A percentile compares a stretch with the other conserved stretches of the same genome.
Evolutionary conservation across 2,888 invertebrate genomes (phyloP).

Genomic region (Pseudococcus viburni): DNA sequence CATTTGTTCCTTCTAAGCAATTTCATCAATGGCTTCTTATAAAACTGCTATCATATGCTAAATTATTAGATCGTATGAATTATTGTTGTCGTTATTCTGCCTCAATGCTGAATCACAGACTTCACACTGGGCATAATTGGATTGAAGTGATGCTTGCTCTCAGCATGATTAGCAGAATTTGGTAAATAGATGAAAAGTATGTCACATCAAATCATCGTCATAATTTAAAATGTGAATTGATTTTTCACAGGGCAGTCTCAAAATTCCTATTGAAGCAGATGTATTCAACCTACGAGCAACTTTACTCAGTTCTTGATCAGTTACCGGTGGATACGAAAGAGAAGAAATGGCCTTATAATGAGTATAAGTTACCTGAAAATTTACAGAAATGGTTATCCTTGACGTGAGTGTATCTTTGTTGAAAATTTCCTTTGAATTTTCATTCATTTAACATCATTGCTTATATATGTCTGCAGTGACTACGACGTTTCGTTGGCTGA

Average conservation of each 20-base stretch:
- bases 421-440: neutral
- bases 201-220: no score
- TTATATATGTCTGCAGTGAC: neutral
- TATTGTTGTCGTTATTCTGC: slow-evolving; percentile 51
- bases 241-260: slow-evolving; percentile 31
- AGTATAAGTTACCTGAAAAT: neutral
- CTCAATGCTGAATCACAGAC: slow-evolving; percentile 22
- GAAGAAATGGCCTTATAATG: slow-evolving; percentile 5
- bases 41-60: slow-evolving; percentile 48
- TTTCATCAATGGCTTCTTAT: slow-evolving; percentile 53
- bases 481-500: neutral
- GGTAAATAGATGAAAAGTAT: slow-evolving; percentile 37
- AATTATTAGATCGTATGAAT: slow-evolving; percentile 56
- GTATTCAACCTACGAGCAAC: neutral
- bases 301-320: slow-evolving; percentile 40
- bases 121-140: slow-evolving; percentile 64
- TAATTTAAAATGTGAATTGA: no score
- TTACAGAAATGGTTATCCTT: slow-evolving; percentile 1
- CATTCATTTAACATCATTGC: neutral
- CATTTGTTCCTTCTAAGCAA: slow-evolving; percentile 56
- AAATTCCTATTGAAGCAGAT: slow-evolving; percentile 41
- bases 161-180: slow-evolving; percentile 57
- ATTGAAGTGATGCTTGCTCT: slow-evolving; percentile 54
- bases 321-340: neutral
- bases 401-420: neutral